Percentiles rank a stretch among this genome's conserved stretches.
phyloP scores from a whole-genome alignment of 2,888 invertebrate species.

The Calameuta idolon region DNA sequence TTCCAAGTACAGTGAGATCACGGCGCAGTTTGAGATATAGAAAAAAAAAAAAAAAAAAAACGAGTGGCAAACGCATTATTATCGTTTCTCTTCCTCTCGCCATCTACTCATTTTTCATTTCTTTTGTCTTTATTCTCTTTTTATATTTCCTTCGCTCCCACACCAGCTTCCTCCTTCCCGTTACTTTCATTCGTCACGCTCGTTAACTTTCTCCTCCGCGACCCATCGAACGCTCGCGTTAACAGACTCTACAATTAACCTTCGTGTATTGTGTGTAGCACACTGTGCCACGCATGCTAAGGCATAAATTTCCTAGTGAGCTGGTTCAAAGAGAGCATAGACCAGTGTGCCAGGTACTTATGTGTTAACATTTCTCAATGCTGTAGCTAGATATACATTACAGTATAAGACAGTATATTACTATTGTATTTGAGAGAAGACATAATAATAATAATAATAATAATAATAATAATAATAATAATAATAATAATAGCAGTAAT shows the following conservation, averaged over 20 bases:
- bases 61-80: not conserved
- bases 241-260: slow-evolving; percentile 33
- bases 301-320: slow-evolving; percentile 53
- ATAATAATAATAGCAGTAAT: slow-evolving; percentile 50
- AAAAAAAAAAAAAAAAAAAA: not conserved
- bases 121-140: not conserved
- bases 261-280: slow-evolving; percentile 50
- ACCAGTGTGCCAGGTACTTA: slow-evolving; percentile 62
- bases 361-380: slow-evolving; percentile 53
- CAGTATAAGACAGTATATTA: slow-evolving; percentile 51
- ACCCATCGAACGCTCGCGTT: not conserved
- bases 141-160: not conserved
- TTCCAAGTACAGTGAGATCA: not conserved
- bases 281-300: slow-evolving; percentile 55
- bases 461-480: slow-evolving; percentile 37
- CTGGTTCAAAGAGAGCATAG: slow-evolving; percentile 59
- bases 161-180: not conserved
- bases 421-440: slow-evolving; percentile 39
- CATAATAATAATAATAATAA: slow-evolving; percentile 9
- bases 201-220: slow-evolving; percentile 10
- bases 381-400: slow-evolving; percentile 54
- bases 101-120: slow-evolving; percentile 23
- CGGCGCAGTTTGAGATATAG: not conserved
- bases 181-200: not conserved
- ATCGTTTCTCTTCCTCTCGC: slow-evolving; percentile 3